phyloP scores from a whole-genome alignment of 2,797 vertebrate species.

The Netta rufina region DNA sequence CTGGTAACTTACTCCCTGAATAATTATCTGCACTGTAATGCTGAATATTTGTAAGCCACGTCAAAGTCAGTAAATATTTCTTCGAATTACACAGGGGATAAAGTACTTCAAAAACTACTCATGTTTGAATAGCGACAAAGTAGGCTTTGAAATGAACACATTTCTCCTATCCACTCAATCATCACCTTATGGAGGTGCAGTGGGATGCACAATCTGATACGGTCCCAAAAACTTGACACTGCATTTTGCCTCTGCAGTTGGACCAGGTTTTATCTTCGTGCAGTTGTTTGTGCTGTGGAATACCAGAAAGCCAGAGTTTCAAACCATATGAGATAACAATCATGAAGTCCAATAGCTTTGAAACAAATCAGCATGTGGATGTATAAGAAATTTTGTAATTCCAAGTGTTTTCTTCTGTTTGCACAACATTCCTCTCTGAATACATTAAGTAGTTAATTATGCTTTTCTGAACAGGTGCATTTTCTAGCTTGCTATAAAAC shows the following conservation, averaged over 20 bases:
- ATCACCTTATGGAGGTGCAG: not conserved
- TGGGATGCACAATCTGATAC: not conserved
- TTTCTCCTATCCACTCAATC: not conserved
- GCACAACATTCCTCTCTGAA: not conserved
- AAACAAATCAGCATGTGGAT: not conserved
- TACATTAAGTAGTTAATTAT: not conserved
- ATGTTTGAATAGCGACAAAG: not conserved
- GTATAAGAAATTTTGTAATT: not conserved
- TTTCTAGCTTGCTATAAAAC: slow-evolving; percentile 7
- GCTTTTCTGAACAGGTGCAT: slow-evolving; percentile 9
- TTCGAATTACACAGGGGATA: not conserved
- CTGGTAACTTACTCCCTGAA: not conserved
- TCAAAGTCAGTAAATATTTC: not conserved
- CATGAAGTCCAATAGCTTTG: not conserved
- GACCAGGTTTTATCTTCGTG: not conserved
- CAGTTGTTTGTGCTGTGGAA: not conserved
- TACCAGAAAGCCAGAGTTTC: not conserved
- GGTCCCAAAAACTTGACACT: not conserved
- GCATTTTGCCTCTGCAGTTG: not conserved
- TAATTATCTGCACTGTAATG: not conserved
- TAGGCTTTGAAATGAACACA: not conserved
- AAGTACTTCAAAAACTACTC: not conserved
- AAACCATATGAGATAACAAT: not conserved
- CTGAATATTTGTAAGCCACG: not conserved
- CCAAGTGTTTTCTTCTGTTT: not conserved